These are phyloP conservation scores for Sparus aurata DNA, from an alignment of 2,797 vertebrate genomes.

Conservation along the genomic window DNA sequence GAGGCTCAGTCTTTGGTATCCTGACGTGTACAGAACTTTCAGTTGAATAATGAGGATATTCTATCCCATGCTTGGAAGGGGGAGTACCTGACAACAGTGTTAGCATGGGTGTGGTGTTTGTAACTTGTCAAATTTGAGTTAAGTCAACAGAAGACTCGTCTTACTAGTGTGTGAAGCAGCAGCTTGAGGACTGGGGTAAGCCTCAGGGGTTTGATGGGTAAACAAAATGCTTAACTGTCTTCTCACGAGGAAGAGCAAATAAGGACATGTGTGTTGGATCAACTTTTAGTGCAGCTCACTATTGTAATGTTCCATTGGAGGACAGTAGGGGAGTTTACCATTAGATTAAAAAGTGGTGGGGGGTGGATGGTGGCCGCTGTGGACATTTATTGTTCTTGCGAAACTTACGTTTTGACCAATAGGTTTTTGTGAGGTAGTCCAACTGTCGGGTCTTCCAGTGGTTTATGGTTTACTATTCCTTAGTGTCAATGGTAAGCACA, in stretches of 20 bases:
- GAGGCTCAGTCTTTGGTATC: slow-evolving; percentile 18
- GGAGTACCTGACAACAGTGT: slow-evolving; percentile 14
- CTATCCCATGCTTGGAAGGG: background rate
- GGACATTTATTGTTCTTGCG: background rate
- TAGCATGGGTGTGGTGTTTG: slow-evolving; percentile 59
- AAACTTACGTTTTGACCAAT: background rate
- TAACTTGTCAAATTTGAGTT: slow-evolving; percentile 51
- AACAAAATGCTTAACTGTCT: slow-evolving; percentile 58
- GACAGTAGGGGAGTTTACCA: background rate
- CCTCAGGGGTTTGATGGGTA: slow-evolving; percentile 61
- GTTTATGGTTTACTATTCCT: background rate
- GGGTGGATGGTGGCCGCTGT: background rate
- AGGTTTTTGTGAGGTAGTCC: background rate
- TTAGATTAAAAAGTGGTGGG: background rate
- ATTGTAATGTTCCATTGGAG: background rate
- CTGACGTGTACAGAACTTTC: background rate
- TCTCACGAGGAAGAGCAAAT: slow-evolving; percentile 11
- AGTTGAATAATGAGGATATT: slow-evolving; percentile 22
- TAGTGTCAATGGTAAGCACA: background rate
- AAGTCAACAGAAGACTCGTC: slow-evolving; percentile 74
- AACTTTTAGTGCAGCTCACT: background rate
- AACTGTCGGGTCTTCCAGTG: background rate
- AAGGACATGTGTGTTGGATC: background rate
- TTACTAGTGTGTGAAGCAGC: slow-evolving; percentile 45
- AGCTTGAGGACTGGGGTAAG: slow-evolving; percentile 10